phyloP scores from a whole-genome alignment of 2,888 invertebrate genomes.

The Lasioglossum lativentre region DNA sequence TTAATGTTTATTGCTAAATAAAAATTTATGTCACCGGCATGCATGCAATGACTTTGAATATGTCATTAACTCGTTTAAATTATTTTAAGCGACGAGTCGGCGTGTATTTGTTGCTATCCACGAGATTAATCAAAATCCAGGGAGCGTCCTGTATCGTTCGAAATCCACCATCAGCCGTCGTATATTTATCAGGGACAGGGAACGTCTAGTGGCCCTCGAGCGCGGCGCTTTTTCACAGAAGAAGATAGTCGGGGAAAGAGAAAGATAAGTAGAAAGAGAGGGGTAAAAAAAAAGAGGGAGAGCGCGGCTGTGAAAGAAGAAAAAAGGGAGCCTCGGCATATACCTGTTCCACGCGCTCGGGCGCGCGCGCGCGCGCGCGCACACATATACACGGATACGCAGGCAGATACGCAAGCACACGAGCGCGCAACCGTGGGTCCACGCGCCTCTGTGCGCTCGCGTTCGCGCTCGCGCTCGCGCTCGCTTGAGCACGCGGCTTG shows the following conservation, averaged over 20 bases:
- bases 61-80: too few species aligned
- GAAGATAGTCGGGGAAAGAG: conserved; percentile 57
- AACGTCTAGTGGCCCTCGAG: conserved; percentile 72
- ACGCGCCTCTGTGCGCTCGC: conserved; percentile 52
- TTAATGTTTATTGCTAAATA: background rate
- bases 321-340: conserved; percentile 60
- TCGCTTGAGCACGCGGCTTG: conserved; percentile 68
- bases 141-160: conserved; percentile 58
- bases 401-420: too few species aligned
- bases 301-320: conserved; percentile 46
- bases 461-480: too few species aligned
- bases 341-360: conserved; percentile 76
- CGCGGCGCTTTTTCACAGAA: conserved; percentile 64
- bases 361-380: conserved; percentile 56
- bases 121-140: conserved; percentile 37
- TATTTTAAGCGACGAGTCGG: background rate
- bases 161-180: conserved; percentile 55
- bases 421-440: conserved; percentile 29
- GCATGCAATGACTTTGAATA: too few species aligned
- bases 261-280: conserved; percentile 40
- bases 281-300: conserved; percentile 53
- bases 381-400: too few species aligned
- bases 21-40: background rate
- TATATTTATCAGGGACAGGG: conserved; percentile 68
- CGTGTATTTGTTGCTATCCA: background rate